A percentile compares a stretch with the other conserved stretches of the same genome.
Conservation (phyloP, 2,113 vertebrate genomes). For the Micromys minutus region DNA sequence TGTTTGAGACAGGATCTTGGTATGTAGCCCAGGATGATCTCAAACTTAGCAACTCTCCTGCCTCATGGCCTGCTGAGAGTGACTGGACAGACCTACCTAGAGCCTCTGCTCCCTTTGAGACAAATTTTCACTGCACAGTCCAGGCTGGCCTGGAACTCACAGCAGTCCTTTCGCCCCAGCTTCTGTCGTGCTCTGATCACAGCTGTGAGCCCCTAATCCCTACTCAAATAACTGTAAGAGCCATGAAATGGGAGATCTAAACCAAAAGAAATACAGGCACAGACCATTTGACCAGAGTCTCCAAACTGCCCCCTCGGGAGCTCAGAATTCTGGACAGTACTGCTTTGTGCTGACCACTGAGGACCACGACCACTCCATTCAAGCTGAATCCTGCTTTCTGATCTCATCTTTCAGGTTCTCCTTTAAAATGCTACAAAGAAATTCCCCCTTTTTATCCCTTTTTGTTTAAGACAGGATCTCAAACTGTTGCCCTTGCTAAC, state of each 20-base stretch:
- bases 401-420: background rate
- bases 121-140: background rate
- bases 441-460: background rate
- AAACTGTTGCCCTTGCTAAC: background rate
- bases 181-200: background rate
- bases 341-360: background rate
- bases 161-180: background rate
- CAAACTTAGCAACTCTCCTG: too few relatives aligned
- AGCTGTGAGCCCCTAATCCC: background rate
- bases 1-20: background rate
- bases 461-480: background rate
- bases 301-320: background rate
- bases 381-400: background rate
- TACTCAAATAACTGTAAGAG: background rate
- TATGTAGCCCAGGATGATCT: background rate
- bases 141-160: background rate
- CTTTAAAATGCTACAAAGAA: background rate
- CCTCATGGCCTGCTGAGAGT: background rate
- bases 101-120: background rate
- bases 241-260: background rate
- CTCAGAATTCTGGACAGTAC: rapidly evolving
- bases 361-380: background rate
- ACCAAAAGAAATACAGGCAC: background rate
- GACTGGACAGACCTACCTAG: background rate
- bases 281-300: background rate